Evolutionary conservation across 2,888 invertebrate genomes (phyloP).

Genomic region (Thyatira batis): DNA sequence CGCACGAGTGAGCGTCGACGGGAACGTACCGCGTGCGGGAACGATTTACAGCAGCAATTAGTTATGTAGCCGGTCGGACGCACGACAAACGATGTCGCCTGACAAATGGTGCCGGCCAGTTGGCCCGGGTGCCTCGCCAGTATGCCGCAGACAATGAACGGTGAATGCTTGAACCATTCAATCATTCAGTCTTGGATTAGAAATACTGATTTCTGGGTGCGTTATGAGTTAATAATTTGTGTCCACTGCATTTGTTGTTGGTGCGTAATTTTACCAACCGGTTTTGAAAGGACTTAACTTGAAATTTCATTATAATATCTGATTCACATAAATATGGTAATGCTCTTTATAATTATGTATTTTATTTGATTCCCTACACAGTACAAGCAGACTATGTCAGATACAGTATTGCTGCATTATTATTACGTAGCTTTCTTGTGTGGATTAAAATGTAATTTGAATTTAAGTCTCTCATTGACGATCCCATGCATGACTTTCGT

Average conservation of each 20-base stretch:
- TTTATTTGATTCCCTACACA: too few species aligned
- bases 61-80: slow-evolving; percentile 64
- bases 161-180: slow-evolving; percentile 52
- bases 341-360: too few species aligned
- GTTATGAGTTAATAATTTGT: slow-evolving; percentile 6
- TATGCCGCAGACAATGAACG: slow-evolving; percentile 61
- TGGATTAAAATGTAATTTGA: not conserved
- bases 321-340: too few species aligned
- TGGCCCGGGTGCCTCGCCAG: slow-evolving; percentile 45
- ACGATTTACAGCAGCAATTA: slow-evolving; percentile 76
- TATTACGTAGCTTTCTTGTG: not conserved
- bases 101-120: slow-evolving; percentile 60
- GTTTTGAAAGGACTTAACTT: too few species aligned
- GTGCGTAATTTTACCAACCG: not conserved
- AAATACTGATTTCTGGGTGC: slow-evolving; percentile 33
- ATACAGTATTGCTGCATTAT: not conserved
- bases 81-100: slow-evolving; percentile 67
- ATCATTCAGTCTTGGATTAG: slow-evolving; percentile 58
- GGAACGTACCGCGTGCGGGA: slow-evolving; percentile 50
- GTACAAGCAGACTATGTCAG: too few species aligned
- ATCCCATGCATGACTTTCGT: not conserved
- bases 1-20: slow-evolving; percentile 29
- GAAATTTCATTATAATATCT: not conserved
- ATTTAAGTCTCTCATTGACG: not conserved
- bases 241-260: not conserved